Evolutionary conservation across 2,888 invertebrate genomes (phyloP).

Genomic region (Fragum whitleyi): DNA sequence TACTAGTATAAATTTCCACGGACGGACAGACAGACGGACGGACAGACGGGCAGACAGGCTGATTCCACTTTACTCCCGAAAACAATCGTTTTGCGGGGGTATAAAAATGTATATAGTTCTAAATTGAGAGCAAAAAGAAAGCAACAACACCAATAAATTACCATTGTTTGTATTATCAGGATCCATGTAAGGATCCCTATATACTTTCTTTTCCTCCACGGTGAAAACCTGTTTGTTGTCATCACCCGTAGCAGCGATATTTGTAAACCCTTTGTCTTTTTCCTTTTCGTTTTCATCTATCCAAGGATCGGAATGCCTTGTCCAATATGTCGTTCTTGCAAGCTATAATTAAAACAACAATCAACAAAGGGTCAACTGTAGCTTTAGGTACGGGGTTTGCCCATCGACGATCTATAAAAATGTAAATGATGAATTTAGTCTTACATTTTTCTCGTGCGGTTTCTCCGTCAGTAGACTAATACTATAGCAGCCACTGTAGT

Average conservation of each 20-base stretch:
- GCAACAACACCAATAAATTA: too few relatives aligned
- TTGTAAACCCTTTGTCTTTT: conserved; percentile 41
- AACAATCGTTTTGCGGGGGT: too few relatives aligned
- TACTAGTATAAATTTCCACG: too few relatives aligned
- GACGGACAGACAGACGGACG: too few relatives aligned
- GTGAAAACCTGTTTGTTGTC: conserved; percentile 53
- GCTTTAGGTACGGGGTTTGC: too few relatives aligned
- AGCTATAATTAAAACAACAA: conserved; percentile 44
- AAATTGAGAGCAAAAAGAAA: too few relatives aligned
- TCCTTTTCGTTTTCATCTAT: conserved; percentile 24
- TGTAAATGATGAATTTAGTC: too few relatives aligned
- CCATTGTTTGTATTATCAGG: neutral
- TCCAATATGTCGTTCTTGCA: conserved; percentile 68
- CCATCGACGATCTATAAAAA: too few relatives aligned
- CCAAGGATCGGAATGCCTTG: conserved; percentile 44
- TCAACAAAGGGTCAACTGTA: neutral
- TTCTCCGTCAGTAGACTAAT: conserved; percentile 86
- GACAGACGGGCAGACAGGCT: too few relatives aligned
- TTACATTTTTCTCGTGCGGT: conserved; percentile 84
- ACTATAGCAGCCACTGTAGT: conserved; percentile 82
- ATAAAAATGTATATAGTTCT: too few relatives aligned
- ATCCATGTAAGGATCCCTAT: conserved; percentile 57
- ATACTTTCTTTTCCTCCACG: conserved; percentile 56
- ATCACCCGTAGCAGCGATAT: conserved; percentile 46
- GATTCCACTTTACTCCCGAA: too few relatives aligned